Conservation (phyloP, 2,797 vertebrate species). For the Brachyalestes nurse region DNA sequence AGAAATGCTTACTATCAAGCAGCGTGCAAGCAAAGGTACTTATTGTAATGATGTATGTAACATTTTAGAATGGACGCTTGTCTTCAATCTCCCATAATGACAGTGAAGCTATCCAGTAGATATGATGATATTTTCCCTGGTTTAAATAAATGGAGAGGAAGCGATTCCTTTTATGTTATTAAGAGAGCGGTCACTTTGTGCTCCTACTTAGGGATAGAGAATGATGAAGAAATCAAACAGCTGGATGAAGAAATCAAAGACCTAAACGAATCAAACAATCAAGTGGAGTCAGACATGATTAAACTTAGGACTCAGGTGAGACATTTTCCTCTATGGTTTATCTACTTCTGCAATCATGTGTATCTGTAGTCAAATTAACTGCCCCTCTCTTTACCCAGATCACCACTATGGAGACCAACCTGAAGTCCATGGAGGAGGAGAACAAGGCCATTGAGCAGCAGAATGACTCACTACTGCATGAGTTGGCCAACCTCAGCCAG, state of each 20-base stretch:
- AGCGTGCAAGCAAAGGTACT: conserved; percentile 92
- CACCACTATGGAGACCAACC: conserved; percentile 98
- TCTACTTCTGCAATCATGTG: neutral
- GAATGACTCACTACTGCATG: conserved; percentile 97
- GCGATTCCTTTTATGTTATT: neutral
- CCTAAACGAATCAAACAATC: conserved; percentile 95
- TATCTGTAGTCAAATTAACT: conserved; percentile 25
- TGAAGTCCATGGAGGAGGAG: conserved; percentile 98
- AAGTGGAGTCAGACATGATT: conserved; percentile 98
- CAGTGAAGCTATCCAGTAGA: neutral
- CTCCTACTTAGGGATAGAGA: conserved; percentile 88
- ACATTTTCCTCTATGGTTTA: neutral
- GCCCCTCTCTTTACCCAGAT: conserved; percentile 78
- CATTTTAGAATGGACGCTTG: neutral
- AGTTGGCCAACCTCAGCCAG: conserved; percentile 97
- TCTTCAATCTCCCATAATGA: neutral
- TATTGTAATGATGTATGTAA: neutral
- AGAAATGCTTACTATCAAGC: conserved; percentile 98
- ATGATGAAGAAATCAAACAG: conserved; percentile 98
- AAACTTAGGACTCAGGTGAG: conserved; percentile 97
- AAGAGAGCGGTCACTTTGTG: neutral
- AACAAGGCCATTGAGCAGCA: conserved; percentile 98
- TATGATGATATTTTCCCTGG: neutral
- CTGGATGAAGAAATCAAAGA: conserved; percentile 99
- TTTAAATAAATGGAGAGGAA: neutral